Evolutionary conservation across 1,140 invertebrate species (phyloP).

Genomic region (Lutraria rhynchaena): DNA sequence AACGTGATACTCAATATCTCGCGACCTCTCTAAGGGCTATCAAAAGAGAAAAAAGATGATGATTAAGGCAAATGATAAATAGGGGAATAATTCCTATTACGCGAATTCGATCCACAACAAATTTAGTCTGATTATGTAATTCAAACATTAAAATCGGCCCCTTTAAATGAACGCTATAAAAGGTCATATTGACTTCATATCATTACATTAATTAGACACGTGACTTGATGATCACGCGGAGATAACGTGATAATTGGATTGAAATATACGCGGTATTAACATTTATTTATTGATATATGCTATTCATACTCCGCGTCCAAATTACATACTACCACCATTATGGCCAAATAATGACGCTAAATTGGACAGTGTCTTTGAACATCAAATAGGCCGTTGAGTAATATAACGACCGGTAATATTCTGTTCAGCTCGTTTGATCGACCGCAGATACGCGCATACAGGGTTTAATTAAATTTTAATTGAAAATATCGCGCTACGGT

Average conservation of each 20-base stretch:
- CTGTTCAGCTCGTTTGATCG: no score
- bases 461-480: no score
- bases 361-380: no score
- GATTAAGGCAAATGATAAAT: constrained; percentile 25
- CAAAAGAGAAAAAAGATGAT: constrained; percentile 3
- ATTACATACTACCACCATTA: no score
- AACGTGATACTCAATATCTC: constrained; percentile 28
- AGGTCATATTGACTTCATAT: not conserved
- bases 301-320: no score
- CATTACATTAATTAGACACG: not conserved
- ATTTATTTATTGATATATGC: no score
- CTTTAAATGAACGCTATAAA: not conserved
- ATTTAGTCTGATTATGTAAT: constrained; percentile 42
- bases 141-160: constrained; percentile 3
- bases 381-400: no score
- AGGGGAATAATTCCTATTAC: constrained; percentile 13
- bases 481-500: no score
- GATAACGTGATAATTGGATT: constrained; percentile 40
- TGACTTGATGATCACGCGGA: constrained; percentile 1
- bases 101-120: constrained; percentile 33
- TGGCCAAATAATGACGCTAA: no score
- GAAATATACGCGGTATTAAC: not conserved
- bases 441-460: no score
- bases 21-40: not conserved
- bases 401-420: no score